phyloP scores from a whole-genome alignment of 2,888 invertebrate genomes.

The Parthenolecanium corni region DNA sequence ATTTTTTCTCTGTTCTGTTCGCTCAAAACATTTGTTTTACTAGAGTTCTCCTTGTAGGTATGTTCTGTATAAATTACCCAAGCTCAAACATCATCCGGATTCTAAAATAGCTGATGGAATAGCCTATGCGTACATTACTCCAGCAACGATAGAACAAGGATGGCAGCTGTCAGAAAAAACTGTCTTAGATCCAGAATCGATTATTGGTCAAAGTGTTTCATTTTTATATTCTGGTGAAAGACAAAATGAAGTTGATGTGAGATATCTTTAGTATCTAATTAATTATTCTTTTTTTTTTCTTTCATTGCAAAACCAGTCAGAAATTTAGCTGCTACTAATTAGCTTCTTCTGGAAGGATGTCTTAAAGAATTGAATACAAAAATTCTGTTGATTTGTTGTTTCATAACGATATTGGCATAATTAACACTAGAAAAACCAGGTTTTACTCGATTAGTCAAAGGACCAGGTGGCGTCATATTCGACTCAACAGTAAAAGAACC shows the following conservation, averaged over 20 bases:
- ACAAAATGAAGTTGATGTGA: constrained; percentile 1
- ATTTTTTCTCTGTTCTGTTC: not conserved
- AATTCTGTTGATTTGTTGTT: no score
- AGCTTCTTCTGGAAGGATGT: not conserved
- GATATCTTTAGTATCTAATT: no score
- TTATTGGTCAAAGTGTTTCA: constrained; percentile 52
- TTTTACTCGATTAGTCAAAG: no score
- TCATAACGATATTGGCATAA: no score
- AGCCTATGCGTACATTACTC: constrained; percentile 53
- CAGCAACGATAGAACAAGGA: constrained; percentile 26
- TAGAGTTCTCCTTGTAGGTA: constrained; percentile 58
- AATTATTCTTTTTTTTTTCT: no score
- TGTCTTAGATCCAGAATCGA: constrained; percentile 51
- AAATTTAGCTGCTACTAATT: no score
- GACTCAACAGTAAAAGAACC: no score
- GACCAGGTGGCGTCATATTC: no score
- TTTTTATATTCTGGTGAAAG: constrained; percentile 33
- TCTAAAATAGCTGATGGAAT: constrained; percentile 48
- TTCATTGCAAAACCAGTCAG: no score
- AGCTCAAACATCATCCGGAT: constrained; percentile 46
- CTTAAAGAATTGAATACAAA: no score
- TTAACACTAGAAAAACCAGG: no score
- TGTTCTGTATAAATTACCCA: constrained; percentile 69
- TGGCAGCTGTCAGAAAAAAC: constrained; percentile 57
- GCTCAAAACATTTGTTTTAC: not conserved